These are phyloP conservation scores for Polymixis lichenea DNA, from an alignment of 2,888 invertebrate species.

Conservation along the genomic window DNA sequence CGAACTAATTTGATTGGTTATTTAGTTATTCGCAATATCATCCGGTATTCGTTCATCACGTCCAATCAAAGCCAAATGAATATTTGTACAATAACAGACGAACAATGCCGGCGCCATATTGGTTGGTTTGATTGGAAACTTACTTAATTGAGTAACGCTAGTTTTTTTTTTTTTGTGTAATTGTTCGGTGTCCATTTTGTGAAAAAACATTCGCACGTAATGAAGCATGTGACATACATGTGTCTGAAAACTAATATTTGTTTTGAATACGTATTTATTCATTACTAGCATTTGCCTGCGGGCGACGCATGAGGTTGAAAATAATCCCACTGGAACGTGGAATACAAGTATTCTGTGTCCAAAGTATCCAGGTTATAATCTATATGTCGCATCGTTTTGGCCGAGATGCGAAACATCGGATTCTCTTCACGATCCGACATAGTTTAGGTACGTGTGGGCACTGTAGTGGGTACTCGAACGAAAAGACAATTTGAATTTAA, in stretches of 20 bases:
- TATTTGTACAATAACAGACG: slow-evolving; percentile 35
- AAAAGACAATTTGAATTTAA: too few relatives aligned
- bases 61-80: slow-evolving; percentile 44
- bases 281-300: too few relatives aligned
- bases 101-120: slow-evolving; percentile 14
- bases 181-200: slow-evolving; percentile 9
- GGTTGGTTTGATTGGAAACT: slow-evolving; percentile 36
- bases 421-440: too few relatives aligned
- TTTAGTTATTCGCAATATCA: slow-evolving; percentile 43
- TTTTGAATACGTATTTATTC: not conserved
- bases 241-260: too few relatives aligned
- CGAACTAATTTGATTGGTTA: slow-evolving; percentile 37
- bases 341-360: too few relatives aligned
- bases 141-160: slow-evolving; percentile 23
- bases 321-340: too few relatives aligned
- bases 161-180: slow-evolving; percentile 9
- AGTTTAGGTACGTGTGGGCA: too few relatives aligned
- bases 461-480: too few relatives aligned
- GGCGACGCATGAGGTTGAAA: too few relatives aligned
- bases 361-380: too few relatives aligned
- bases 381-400: too few relatives aligned
- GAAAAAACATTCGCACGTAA: not conserved
- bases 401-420: too few relatives aligned
- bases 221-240: not conserved
- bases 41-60: slow-evolving; percentile 24